phyloP scores from a whole-genome alignment of 2,113 vertebrate genomes.

The Ctenodactylus gundi region DNA sequence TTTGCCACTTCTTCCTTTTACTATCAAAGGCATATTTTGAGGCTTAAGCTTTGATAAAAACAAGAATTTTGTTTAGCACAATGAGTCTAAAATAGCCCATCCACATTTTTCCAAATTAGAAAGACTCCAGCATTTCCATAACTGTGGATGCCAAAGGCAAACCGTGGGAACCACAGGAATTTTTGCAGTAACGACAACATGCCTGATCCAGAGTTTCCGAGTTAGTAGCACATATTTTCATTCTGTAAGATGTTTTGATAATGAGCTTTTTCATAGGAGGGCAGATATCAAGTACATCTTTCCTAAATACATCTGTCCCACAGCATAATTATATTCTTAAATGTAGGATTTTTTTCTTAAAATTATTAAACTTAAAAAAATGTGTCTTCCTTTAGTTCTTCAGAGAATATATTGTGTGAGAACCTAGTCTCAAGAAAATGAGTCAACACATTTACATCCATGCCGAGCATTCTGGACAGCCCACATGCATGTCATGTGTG shows the following conservation, averaged over 20 bases:
- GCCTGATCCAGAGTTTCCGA: constrained; percentile 47
- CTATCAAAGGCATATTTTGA: constrained; percentile 13
- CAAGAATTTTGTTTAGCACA: constrained; percentile 50
- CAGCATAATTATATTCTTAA: constrained; percentile 1
- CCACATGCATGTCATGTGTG: neutral
- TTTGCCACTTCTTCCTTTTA: neutral
- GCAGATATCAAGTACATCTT: neutral
- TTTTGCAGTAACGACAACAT: constrained; percentile 24
- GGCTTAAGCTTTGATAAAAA: constrained; percentile 50
- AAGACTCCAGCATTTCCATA: constrained; percentile 50
- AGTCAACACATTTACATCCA: neutral
- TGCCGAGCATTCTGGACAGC: neutral
- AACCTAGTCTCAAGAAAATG: neutral
- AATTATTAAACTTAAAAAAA: neutral
- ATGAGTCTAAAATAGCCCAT: constrained; percentile 43
- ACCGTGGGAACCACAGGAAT: constrained; percentile 60
- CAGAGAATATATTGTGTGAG: neutral
- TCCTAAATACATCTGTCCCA: neutral
- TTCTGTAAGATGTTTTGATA: constrained; percentile 54
- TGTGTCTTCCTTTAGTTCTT: neutral
- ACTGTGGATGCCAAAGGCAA: constrained; percentile 48
- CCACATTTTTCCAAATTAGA: constrained; percentile 71
- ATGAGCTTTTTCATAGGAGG: neutral
- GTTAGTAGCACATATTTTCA: constrained; percentile 50
- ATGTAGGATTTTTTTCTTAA: neutral